phyloP scores from a whole-genome alignment of 2,888 invertebrate species.

The Apoda limacodes region DNA sequence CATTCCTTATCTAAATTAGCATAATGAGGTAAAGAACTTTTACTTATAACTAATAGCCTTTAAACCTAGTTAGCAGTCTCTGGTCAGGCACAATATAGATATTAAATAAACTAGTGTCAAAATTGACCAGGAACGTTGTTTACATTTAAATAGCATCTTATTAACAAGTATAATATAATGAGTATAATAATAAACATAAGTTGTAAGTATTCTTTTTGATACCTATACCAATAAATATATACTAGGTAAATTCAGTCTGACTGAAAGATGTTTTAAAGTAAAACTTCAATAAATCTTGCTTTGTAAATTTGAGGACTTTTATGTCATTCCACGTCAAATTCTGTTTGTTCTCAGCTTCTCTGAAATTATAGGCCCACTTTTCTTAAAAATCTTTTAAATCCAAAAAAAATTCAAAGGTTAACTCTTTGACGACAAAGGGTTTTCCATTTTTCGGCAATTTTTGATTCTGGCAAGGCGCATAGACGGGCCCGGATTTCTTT shows the following conservation, averaged over 20 bases:
- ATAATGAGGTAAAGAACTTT: too few relatives aligned
- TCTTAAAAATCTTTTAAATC: constrained; percentile 19
- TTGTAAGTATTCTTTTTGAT: too few relatives aligned
- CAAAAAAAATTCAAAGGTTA: constrained; percentile 16
- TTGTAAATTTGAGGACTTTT: constrained; percentile 7
- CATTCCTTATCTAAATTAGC: too few relatives aligned
- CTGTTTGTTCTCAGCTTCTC: constrained; percentile 5
- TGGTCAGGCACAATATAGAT: too few relatives aligned
- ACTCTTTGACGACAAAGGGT: constrained; percentile 16
- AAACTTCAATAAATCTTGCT: constrained; percentile 2
- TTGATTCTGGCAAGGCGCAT: constrained; percentile 17
- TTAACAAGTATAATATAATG: too few relatives aligned
- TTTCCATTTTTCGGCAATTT: constrained; percentile 19
- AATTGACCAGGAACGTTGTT: too few relatives aligned
- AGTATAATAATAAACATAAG: too few relatives aligned
- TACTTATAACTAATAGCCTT: too few relatives aligned
- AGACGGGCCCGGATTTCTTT: constrained; percentile 16
- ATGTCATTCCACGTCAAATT: constrained; percentile 5
- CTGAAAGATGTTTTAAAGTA: neutral
- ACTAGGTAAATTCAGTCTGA: neutral
- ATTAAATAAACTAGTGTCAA: too few relatives aligned
- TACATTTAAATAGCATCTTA: too few relatives aligned
- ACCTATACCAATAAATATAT: too few relatives aligned
- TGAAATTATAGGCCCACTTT: constrained; percentile 11
- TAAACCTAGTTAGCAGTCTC: too few relatives aligned